Conservation (phyloP, 2,888 invertebrate genomes). For the Zeuzera pyrina region DNA sequence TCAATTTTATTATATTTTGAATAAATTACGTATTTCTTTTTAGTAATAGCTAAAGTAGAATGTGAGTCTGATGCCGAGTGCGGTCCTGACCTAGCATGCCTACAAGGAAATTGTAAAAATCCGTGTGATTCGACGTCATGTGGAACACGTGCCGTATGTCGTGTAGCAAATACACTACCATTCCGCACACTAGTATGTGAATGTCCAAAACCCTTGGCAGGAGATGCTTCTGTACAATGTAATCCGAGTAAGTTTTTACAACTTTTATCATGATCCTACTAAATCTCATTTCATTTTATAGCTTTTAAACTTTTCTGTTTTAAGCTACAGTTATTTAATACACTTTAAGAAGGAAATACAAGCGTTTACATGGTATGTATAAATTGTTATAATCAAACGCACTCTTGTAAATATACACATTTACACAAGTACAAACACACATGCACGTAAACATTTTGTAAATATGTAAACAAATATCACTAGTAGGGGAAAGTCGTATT, state of each 20-base stretch:
- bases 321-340: no score
- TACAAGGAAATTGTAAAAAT: constrained; percentile 83
- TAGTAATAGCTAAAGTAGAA: constrained; percentile 59
- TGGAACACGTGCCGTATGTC: constrained; percentile 85
- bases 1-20: constrained; percentile 1
- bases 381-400: no score
- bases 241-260: constrained; percentile 80
- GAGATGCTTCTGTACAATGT: constrained; percentile 90
- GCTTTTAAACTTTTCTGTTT: no score
- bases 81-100: constrained; percentile 88
- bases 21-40: neutral
- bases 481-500: no score
- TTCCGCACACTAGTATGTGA: constrained; percentile 91
- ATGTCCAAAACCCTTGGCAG: constrained; percentile 86
- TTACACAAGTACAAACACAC: no score
- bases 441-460: no score
- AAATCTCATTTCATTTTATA: no score
- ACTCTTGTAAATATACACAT: no score
- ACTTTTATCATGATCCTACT: no score
- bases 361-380: no score
- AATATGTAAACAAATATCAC: no score
- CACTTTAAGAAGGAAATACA: no score
- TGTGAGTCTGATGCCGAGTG: constrained; percentile 89
- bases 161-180: constrained; percentile 88
- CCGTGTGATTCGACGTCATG: constrained; percentile 87